Evolutionary conservation across 2,888 invertebrate genomes (phyloP).

Genomic region (Plusia festucae): DNA sequence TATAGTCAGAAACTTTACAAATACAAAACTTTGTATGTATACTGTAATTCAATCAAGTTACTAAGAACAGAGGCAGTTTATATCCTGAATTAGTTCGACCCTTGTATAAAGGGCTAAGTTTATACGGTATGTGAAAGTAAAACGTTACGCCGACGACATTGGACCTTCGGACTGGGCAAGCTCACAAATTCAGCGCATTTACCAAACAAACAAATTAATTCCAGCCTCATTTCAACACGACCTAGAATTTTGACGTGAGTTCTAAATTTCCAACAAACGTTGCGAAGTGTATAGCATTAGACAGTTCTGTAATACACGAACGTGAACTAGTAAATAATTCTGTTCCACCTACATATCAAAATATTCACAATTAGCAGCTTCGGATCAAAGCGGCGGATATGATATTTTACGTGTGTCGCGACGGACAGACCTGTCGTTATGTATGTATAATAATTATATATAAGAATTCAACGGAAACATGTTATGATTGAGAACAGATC

Average conservation of each 20-base stretch:
- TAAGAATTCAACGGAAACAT: slow-evolving; percentile 30
- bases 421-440: slow-evolving; percentile 39
- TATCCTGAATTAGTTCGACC: slow-evolving; percentile 7
- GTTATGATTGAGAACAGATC: slow-evolving; percentile 33
- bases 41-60: neutral
- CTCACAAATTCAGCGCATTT: neutral
- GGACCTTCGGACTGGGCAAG: neutral
- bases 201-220: slow-evolving; percentile 5
- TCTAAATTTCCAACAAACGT: slow-evolving; percentile 18
- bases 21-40: neutral
- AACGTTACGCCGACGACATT: neutral
- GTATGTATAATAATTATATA: slow-evolving; percentile 23
- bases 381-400: slow-evolving; percentile 61
- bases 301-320: slow-evolving; percentile 44
- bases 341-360: slow-evolving; percentile 46
- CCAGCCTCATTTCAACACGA: slow-evolving; percentile 2
- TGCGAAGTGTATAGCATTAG: slow-evolving; percentile 28
- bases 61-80: neutral
- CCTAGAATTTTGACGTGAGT: slow-evolving; percentile 13
- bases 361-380: slow-evolving; percentile 50
- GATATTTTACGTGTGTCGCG: slow-evolving; percentile 56
- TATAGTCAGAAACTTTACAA: neutral
- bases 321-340: slow-evolving; percentile 48
- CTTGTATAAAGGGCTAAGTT: slow-evolving; percentile 7
- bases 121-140: slow-evolving; percentile 6